A percentile compares a stretch with the other conserved stretches of the same genome.
Conservation (phyloP, 2,113 vertebrate genomes). For the Kryptolebias marmoratus region DNA sequence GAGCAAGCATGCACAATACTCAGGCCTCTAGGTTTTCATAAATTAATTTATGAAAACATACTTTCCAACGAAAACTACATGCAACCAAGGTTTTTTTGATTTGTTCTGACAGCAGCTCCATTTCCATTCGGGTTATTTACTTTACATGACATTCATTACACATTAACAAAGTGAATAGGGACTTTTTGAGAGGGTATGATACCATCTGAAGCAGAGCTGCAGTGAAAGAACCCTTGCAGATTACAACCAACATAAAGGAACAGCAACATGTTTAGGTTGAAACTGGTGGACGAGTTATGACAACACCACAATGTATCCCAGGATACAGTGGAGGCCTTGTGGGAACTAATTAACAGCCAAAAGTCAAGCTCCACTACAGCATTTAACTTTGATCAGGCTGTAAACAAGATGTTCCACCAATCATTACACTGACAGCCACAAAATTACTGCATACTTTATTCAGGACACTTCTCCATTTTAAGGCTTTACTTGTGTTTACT, state of each 20-base stretch:
- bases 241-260: accelerated
- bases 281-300: not conserved
- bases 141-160: conserved; percentile 20
- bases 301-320: not conserved
- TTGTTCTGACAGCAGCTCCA: conserved; percentile 18
- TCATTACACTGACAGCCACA: conserved; percentile 13
- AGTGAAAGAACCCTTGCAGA: not conserved
- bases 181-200: not conserved
- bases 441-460: not conserved
- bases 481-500: not conserved
- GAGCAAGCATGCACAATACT: not conserved
- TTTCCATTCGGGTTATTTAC: conserved; percentile 32
- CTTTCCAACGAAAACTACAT: conserved; percentile 15
- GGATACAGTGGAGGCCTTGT: not conserved
- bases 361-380: not conserved
- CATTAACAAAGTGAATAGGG: not conserved
- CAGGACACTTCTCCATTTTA: not conserved
- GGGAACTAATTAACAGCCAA: conserved; percentile 36
- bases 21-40: not conserved
- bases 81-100: conserved; percentile 26
- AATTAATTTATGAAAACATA: not conserved
- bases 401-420: conserved; percentile 43
- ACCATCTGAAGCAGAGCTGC: not conserved
- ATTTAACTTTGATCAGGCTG: conserved; percentile 20
- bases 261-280: not conserved